Percentiles rank a stretch among this genome's conserved stretches.
These are phyloP conservation scores for Pardosa pseudoannulata DNA, from an alignment of 2,888 invertebrate species.

Conservation along the genomic window DNA sequence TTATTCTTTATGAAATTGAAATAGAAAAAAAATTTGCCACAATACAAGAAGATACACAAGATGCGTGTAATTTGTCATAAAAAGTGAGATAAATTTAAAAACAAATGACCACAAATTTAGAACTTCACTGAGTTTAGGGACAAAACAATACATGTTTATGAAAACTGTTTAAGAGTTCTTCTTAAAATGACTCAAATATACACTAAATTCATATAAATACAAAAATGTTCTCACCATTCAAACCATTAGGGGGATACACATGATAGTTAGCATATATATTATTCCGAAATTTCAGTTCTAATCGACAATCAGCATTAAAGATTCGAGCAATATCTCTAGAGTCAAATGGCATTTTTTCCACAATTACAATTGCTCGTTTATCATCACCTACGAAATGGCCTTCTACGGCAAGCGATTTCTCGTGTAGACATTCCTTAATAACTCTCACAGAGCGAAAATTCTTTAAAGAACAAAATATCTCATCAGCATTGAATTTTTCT, in stretches of 20 bases:
- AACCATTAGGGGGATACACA: slow-evolving; percentile 54
- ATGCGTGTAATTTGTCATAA: too few species aligned
- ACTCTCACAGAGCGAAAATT: slow-evolving; percentile 38
- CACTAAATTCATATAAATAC: too few species aligned
- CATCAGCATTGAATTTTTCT: neutral
- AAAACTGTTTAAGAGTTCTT: too few species aligned
- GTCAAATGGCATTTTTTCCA: slow-evolving; percentile 63
- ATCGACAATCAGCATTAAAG: slow-evolving; percentile 37
- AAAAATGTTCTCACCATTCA: too few species aligned
- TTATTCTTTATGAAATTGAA: too few species aligned
- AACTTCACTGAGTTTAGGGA: too few species aligned
- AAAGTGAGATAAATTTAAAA: too few species aligned
- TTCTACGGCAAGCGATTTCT: slow-evolving; percentile 52
- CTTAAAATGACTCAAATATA: too few species aligned
- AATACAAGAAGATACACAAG: too few species aligned
- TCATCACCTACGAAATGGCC: slow-evolving; percentile 57
- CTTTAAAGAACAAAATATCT: slow-evolving; percentile 34
- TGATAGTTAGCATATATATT: slow-evolving; percentile 64
- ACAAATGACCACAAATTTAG: too few species aligned
- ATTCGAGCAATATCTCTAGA: slow-evolving; percentile 37
- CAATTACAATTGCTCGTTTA: slow-evolving; percentile 38
- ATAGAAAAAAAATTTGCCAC: too few species aligned
- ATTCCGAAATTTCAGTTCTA: slow-evolving; percentile 59
- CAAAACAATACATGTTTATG: too few species aligned
- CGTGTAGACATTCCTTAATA: slow-evolving; percentile 44